These are phyloP conservation scores for Holothuria glaberrima DNA, from an alignment of 35 echinoderm and acorn worm genomes.

Conservation along the genomic window DNA sequence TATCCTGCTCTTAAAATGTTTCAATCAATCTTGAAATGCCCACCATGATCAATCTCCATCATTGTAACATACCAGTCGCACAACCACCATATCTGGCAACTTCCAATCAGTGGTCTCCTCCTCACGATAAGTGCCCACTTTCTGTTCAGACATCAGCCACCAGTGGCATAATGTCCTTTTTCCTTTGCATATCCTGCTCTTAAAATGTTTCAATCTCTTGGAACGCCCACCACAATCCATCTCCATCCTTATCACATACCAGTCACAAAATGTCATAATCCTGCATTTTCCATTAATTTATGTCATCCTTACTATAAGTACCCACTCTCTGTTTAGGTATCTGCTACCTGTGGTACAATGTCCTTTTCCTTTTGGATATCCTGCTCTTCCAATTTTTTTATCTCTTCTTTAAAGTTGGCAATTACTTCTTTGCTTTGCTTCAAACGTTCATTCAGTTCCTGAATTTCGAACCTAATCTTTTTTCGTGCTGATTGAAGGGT, in stretches of 20 bases:
- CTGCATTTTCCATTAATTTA: constrained; percentile 62
- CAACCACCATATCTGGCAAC: no score
- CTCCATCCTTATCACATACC: constrained; percentile 56
- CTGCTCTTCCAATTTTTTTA: constrained; percentile 89
- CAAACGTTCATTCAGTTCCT: constrained; percentile 88
- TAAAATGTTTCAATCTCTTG: not conserved
- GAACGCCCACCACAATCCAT: not conserved
- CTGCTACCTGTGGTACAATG: not conserved
- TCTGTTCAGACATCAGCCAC: constrained; percentile 13
- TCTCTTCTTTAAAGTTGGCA: constrained; percentile 91
- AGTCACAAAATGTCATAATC: no score
- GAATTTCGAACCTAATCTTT: constrained; percentile 95
- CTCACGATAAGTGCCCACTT: no score
- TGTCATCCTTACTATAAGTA: constrained; percentile 81
- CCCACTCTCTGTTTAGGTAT: constrained; percentile 65
- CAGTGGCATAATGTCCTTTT: not conserved
- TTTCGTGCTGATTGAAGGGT: constrained; percentile 90
- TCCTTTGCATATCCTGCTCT: not conserved
- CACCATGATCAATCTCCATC: no score
- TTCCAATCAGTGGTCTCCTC: no score
- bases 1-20: not conserved
- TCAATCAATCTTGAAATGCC: no score
- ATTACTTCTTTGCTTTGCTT: constrained; percentile 99
- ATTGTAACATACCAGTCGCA: no score
- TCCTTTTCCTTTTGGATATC: constrained; percentile 72